Evolutionary conservation across 2,888 invertebrate species (phyloP).

Genomic region (Argynnis bischoffii): DNA sequence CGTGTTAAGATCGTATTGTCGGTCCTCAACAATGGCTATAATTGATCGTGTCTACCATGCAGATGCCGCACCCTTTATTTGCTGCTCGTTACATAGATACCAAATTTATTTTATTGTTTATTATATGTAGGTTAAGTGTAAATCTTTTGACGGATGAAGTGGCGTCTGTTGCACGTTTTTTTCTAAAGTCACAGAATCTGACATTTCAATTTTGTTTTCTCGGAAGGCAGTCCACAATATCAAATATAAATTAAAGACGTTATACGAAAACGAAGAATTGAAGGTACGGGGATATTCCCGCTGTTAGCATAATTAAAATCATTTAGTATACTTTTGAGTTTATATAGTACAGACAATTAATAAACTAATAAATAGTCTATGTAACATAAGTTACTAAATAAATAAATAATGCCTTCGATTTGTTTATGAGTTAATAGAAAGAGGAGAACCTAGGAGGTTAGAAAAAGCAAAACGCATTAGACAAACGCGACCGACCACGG

Average conservation of each 20-base stretch:
- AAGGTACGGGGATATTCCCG: conserved; percentile 14
- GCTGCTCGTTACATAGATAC: conserved; percentile 53
- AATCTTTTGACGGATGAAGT: conserved; percentile 61
- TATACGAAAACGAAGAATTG: conserved; percentile 25
- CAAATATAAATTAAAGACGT: conserved; percentile 32
- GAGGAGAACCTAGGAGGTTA: too few species aligned
- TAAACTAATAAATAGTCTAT: not conserved
- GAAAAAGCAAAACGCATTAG: too few species aligned
- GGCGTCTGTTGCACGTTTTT: conserved; percentile 41
- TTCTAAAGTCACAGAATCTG: conserved; percentile 36
- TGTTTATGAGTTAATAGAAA: too few species aligned
- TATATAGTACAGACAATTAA: conserved; percentile 1
- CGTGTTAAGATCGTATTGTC: conserved; percentile 65
- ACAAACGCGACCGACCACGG: too few species aligned
- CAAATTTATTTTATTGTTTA: conserved; percentile 63
- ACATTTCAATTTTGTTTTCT: conserved; percentile 47
- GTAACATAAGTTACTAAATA: too few species aligned
- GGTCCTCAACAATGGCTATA: conserved; percentile 67
- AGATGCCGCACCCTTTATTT: conserved; percentile 71
- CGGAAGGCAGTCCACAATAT: conserved; percentile 38
- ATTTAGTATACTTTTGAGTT: conserved; percentile 10
- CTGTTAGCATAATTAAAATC: conserved; percentile 25
- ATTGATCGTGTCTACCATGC: conserved; percentile 72
- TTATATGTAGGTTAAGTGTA: conserved; percentile 57
- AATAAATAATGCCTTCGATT: too few species aligned